Conservation (phyloP, 2,797 vertebrate genomes). For the Neostethus bicornis region DNA sequence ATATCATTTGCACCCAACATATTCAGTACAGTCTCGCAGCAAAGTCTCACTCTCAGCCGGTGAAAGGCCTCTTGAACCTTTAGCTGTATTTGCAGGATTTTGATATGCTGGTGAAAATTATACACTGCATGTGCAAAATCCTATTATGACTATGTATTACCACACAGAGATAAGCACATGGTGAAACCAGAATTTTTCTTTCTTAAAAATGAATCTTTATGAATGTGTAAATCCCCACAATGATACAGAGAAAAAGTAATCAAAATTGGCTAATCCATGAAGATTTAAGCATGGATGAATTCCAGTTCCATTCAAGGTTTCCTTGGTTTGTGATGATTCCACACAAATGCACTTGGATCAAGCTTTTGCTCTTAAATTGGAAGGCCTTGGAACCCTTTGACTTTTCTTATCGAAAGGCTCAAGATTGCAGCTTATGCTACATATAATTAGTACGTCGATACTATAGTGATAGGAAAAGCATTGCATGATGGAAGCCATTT, state of each 20-base stretch:
- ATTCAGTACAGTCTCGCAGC: background rate
- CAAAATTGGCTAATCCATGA: slow-evolving; percentile 37
- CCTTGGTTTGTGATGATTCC: slow-evolving; percentile 53
- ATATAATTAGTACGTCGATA: slow-evolving; percentile 43
- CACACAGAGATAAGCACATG: slow-evolving; percentile 32
- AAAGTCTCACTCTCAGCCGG: background rate
- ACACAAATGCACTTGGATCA: slow-evolving; percentile 46
- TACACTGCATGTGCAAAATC: slow-evolving; percentile 7
- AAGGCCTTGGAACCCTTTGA: slow-evolving; percentile 30
- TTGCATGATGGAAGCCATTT: slow-evolving; percentile 28
- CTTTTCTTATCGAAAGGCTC: slow-evolving; percentile 22
- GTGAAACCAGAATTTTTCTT: slow-evolving; percentile 40
- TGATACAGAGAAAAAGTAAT: slow-evolving; percentile 21
- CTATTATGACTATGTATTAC: slow-evolving; percentile 21
- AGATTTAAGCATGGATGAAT: slow-evolving; percentile 1
- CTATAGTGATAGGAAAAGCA: slow-evolving; percentile 32
- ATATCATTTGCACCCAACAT: background rate
- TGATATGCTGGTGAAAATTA: slow-evolving; percentile 7
- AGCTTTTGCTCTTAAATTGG: slow-evolving; percentile 31
- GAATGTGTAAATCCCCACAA: slow-evolving; percentile 32
- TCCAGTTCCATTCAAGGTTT: slow-evolving; percentile 41
- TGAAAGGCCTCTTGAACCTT: background rate
- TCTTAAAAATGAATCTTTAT: slow-evolving; percentile 48
- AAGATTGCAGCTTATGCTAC: slow-evolving; percentile 21
- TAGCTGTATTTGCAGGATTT: background rate